Conservation (phyloP, 2,797 vertebrate genomes). For the Leptodactylus fallax region DNA sequence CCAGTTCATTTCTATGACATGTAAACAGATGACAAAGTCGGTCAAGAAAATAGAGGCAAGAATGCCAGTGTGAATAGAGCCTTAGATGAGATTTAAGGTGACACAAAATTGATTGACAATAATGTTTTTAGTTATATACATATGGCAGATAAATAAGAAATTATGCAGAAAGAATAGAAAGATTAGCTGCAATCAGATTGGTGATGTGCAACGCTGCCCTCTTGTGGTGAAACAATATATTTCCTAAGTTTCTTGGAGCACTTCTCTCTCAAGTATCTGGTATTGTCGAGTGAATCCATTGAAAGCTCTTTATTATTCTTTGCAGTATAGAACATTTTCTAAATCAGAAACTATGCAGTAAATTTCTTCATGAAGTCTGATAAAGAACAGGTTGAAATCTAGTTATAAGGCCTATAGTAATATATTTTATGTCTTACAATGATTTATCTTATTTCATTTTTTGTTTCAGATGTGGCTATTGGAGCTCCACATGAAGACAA, state of each 20-base stretch:
- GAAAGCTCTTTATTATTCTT: background rate
- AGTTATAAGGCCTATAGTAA: background rate
- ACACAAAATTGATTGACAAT: background rate
- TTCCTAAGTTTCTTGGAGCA: background rate
- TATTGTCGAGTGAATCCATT: background rate
- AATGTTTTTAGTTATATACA: background rate
- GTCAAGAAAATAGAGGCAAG: background rate
- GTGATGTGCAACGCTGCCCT: constrained; percentile 44
- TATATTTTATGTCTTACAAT: background rate
- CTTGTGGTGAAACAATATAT: constrained; percentile 2
- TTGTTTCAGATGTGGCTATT: constrained; percentile 87
- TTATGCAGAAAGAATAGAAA: background rate
- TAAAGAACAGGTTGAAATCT: background rate
- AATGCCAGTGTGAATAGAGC: background rate
- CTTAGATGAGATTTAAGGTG: background rate
- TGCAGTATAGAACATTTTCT: background rate
- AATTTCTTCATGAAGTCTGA: background rate
- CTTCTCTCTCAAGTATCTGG: background rate
- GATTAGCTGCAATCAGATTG: background rate
- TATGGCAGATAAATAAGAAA: too few relatives aligned
- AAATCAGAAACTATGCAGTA: background rate
- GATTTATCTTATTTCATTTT: background rate
- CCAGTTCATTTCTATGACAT: background rate
- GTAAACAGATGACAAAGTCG: background rate
- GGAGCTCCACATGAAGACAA: constrained; percentile 95